Evolutionary conservation across 2,888 invertebrate species (phyloP), one percentile per base, ranked within the genome.

Genomic region (Pemphredon lugubris): DNA sequence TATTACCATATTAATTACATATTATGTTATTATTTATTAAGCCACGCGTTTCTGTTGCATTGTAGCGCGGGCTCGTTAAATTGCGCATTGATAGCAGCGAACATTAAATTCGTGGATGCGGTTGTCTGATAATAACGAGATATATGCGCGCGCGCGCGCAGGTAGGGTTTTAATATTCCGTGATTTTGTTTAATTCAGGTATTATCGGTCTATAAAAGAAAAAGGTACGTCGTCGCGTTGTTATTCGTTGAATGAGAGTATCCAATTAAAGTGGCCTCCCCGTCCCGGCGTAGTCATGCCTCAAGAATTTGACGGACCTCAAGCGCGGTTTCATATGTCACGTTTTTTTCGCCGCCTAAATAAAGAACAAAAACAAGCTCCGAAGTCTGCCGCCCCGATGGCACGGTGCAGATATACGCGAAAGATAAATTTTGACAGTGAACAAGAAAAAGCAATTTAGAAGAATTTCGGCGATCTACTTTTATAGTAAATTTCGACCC

Each of bases 361-460:
- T 73, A 79, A 79, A 57, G 60, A 68, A 60, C 69, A 40, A 34
- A 67, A 44, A 13, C 40, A 23, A 11, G 21, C 37, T n/a, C n/a
- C n/a, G 42, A 23, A 40, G 16, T 20, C 39, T 40, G 26, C 47
- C 47, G 34, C 40, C 50, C 39, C 32, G 30, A 18, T 44, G 54
- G 50, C 48, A 14, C 26, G 34, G 48, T 57, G 32, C 53, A 58
- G 77, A 79, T 76, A 76, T 70, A 61, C 58, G 57, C 42, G 34
- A 61, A n/a, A 79, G 78, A 76, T 79, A 79, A 77, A 79, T 79
- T 79, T 80, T 77, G 65, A 68, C 61, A 64, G 50, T 59, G 63
- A 60, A 79, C 79, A 79, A 67, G 77, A 79, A 73, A 79, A 79
- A 57, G 79, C 80, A 77, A 79, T 79, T 79, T 80, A 73, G 73